Conservation (phyloP, 2,888 invertebrate species). For the Poecilus cupreus region DNA sequence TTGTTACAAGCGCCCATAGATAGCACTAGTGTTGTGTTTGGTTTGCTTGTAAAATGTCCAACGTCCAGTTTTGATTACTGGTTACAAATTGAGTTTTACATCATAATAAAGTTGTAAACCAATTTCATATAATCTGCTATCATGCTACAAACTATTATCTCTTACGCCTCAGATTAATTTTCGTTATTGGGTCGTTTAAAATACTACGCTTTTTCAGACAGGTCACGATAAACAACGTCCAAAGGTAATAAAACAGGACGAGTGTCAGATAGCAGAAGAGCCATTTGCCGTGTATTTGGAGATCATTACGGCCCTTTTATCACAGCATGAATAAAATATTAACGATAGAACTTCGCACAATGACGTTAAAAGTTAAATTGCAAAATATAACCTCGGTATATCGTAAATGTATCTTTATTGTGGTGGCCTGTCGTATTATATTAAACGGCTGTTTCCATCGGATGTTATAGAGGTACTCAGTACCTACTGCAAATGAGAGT, state of each 20-base stretch:
- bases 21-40: too few species aligned
- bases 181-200: not conserved
- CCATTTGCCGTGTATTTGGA: not conserved
- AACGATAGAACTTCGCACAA: constrained; percentile 4
- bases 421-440: not conserved
- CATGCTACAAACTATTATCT: too few species aligned
- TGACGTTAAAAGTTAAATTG: constrained; percentile 32
- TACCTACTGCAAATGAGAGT: too few species aligned
- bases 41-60: too few species aligned
- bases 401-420: constrained; percentile 32
- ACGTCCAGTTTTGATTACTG: too few species aligned
- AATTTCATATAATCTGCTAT: too few species aligned
- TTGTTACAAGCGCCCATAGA: too few species aligned
- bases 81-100: too few species aligned
- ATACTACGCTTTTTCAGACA: constrained; percentile 11
- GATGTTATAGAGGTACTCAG: not conserved
- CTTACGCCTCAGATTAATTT: not conserved
- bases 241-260: not conserved
- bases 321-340: constrained; percentile 33
- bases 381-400: constrained; percentile 18
- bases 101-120: too few species aligned
- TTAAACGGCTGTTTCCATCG: not conserved
- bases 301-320: constrained; percentile 17
- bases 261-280: constrained; percentile 6
- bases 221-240: not conserved